Conservation (phyloP, 2,113 vertebrate species). For the Dipodomys stephensi region DNA sequence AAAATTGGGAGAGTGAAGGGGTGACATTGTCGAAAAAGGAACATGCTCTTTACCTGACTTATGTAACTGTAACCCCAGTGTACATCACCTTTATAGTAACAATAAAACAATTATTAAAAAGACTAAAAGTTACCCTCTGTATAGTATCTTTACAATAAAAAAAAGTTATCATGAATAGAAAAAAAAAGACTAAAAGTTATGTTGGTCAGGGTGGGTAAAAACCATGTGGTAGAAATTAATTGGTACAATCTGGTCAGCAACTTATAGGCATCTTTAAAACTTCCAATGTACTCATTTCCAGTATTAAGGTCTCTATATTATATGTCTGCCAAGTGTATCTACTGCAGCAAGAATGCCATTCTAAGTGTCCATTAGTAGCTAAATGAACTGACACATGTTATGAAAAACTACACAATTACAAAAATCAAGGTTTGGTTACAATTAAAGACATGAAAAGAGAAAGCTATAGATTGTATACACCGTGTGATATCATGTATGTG, state of each 20-base stretch:
- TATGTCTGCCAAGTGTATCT: conserved; percentile 20
- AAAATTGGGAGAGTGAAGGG: too few relatives aligned
- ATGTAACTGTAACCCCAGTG: too few relatives aligned
- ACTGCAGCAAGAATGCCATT: conserved; percentile 19
- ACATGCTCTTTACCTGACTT: too few relatives aligned
- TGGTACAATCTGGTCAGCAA: background rate
- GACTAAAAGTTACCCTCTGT: too few relatives aligned
- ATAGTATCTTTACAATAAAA: too few relatives aligned
- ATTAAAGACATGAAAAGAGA: conserved; percentile 34
- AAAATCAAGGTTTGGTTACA: background rate
- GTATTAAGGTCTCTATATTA: background rate
- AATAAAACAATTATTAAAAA: too few relatives aligned
- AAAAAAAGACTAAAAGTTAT: too few relatives aligned
- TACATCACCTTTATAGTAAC: too few relatives aligned
- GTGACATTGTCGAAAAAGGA: too few relatives aligned
- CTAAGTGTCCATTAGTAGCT: background rate
- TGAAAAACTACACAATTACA: conserved; percentile 27
- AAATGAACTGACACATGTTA: background rate
- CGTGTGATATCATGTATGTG: background rate
- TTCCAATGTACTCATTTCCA: background rate
- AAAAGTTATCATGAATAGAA: too few relatives aligned
- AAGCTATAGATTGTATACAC: background rate
- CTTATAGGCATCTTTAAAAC: background rate
- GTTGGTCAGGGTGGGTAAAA: too few relatives aligned
- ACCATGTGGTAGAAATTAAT: background rate